Evolutionary conservation across 2,113 vertebrate species (phyloP).

Genomic region (Chlamydotis undulata): DNA sequence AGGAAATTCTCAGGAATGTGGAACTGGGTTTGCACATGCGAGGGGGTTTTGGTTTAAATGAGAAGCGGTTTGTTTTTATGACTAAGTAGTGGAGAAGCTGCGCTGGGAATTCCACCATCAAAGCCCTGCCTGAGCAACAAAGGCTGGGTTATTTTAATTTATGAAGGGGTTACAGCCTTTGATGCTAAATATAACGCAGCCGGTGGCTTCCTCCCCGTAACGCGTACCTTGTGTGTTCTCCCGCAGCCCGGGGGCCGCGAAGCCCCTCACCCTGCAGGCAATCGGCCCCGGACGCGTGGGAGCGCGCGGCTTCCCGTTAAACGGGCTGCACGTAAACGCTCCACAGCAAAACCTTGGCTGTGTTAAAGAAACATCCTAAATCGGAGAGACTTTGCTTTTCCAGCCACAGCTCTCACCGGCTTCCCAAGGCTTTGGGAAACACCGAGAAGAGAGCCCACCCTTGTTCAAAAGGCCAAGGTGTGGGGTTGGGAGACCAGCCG

Average conservation of each 20-base stretch:
- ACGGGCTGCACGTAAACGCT: background rate
- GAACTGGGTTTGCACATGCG: background rate
- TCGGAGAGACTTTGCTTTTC: background rate
- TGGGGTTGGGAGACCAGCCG: background rate
- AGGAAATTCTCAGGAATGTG: background rate
- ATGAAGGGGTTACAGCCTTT: background rate
- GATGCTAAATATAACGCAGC: background rate
- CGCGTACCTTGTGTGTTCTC: background rate
- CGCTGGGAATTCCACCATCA: background rate
- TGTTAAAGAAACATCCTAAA: background rate
- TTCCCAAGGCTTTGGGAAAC: background rate
- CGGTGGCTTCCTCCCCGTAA: background rate
- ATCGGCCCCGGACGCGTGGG: background rate
- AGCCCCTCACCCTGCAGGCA: background rate
- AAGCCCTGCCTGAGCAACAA: background rate
- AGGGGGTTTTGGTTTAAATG: background rate
- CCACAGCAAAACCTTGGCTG: background rate
- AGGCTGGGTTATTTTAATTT: background rate
- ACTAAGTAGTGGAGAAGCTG: background rate
- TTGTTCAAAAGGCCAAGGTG: background rate
- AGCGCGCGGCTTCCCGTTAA: background rate
- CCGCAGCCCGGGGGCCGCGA: background rate
- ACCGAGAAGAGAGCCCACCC: background rate
- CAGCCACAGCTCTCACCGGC: background rate
- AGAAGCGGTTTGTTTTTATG: background rate